Evolutionary conservation across 2,113 vertebrate species (phyloP), one percentile per base, ranked within the genome.

Genomic region (Pituophis catenifer): DNA sequence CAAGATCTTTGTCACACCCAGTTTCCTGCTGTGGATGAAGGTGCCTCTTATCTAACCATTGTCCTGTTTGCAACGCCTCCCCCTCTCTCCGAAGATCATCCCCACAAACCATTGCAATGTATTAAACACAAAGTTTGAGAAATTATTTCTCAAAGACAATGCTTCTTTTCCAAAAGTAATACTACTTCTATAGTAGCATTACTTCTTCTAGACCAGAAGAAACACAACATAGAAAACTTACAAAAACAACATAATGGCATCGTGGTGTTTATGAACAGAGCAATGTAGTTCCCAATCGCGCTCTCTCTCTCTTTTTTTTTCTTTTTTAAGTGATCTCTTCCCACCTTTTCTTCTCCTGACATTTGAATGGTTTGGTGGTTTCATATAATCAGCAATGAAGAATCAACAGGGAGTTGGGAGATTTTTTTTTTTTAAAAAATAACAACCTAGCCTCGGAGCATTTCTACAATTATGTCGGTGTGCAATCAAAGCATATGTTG

Each of bases 401-500:
- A 98, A 93, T 95, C 96, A 96, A 33, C 85, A 38, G 70, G 70
- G 70, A 81, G 70, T 38, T 81, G 33, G 15, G 70, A 38, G 33
- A 81, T 38, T 38, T 38, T 38, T 38, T 81, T 81, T 2, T n/a
- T n/a, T n/a, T 95, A 94, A 95, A 97, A 93, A 58, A 29, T 19
- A 89, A 97, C 24, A 26, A 13, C 5, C 62, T 38, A 70, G 97
- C 98, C 98, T 29, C 62, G 95, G 44, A 97, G 94, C 93, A 94
- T 94, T 62, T 91, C 97, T 91, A 90, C 75, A 94, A 97, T 94
- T 44, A 94, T 96, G 97, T 93, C 94, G 96, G 95, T 96, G 95
- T 97, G 96, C 97, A 97, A 97, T 95, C 29, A 95, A 98, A 98
- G 97, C 92, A 94, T 95, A 95, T 96, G 97, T 98, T 98, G 98